These are phyloP conservation scores for Molorchus minor DNA, from an alignment of 2,888 invertebrate species.

Conservation along the genomic window DNA sequence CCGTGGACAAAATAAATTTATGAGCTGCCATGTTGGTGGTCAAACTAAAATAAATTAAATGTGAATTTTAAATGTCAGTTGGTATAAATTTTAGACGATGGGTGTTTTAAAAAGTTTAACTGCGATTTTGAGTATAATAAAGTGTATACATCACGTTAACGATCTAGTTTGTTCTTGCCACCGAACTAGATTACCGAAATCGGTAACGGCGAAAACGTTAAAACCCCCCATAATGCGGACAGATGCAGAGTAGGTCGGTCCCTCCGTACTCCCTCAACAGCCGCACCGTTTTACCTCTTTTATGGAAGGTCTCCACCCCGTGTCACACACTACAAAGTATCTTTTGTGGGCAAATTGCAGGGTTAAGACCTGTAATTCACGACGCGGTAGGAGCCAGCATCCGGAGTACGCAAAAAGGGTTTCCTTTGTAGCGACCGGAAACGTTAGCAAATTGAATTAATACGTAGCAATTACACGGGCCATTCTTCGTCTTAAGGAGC, in stretches of 20 bases:
- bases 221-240: neutral
- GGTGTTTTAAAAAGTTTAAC: too few species aligned
- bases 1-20: too few species aligned
- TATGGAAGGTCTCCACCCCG: slow-evolving; percentile 51
- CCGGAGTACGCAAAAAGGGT: slow-evolving; percentile 58
- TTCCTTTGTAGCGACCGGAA: slow-evolving; percentile 59
- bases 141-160: too few species aligned
- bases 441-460: slow-evolving; percentile 63
- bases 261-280: too few species aligned
- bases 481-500: slow-evolving; percentile 63
- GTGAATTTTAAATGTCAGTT: too few species aligned
- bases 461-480: slow-evolving; percentile 63
- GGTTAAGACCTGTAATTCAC: slow-evolving; percentile 60
- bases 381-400: slow-evolving; percentile 58
- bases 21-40: too few species aligned
- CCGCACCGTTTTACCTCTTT: slow-evolving; percentile 41
- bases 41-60: too few species aligned
- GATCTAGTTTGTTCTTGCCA: too few species aligned
- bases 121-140: too few species aligned
- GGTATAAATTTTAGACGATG: too few species aligned
- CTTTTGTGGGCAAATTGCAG: slow-evolving; percentile 61
- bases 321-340: slow-evolving; percentile 58
- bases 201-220: neutral
- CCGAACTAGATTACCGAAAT: too few species aligned
- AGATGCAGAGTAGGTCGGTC: neutral